Evolutionary conservation across 2,797 vertebrate genomes (phyloP).

Genomic region (Acridotheres tristis): DNA sequence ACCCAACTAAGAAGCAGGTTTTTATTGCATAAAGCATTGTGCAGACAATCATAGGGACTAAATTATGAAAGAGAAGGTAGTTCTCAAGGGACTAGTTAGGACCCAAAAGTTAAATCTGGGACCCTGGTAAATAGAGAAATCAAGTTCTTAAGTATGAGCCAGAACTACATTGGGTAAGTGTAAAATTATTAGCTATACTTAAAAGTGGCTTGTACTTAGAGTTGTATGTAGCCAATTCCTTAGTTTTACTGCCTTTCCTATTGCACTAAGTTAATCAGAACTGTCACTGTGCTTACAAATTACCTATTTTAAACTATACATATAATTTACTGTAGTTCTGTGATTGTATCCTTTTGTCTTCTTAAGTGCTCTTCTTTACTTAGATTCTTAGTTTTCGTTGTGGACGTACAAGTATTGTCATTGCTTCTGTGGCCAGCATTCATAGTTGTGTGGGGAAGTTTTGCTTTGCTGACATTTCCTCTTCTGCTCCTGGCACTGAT

Average conservation of each 20-base stretch:
- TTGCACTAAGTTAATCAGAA: not conserved
- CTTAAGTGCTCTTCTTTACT: not conserved
- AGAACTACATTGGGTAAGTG: not conserved
- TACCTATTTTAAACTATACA: not conserved
- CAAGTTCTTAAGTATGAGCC: not conserved
- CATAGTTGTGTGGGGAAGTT: not conserved
- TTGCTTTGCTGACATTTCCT: not conserved
- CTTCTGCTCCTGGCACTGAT: not conserved
- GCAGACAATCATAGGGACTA: not conserved
- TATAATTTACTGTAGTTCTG: not conserved
- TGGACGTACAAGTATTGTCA: not conserved
- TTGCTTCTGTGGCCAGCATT: not conserved
- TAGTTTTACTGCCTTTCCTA: not conserved
- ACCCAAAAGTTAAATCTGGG: not conserved
- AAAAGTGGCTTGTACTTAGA: not conserved
- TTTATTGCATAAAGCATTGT: not conserved
- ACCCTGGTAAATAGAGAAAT: not conserved
- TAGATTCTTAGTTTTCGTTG: not conserved
- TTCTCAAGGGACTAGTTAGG: not conserved
- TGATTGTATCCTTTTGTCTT: not conserved
- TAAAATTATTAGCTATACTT: not conserved
- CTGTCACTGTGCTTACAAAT: not conserved
- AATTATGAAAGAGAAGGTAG: not conserved
- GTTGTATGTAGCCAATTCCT: not conserved
- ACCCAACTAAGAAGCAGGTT: not conserved